These are phyloP conservation scores for Malurus melanocephalus DNA, from an alignment of 2,113 vertebrate species.

Conservation along the genomic window DNA sequence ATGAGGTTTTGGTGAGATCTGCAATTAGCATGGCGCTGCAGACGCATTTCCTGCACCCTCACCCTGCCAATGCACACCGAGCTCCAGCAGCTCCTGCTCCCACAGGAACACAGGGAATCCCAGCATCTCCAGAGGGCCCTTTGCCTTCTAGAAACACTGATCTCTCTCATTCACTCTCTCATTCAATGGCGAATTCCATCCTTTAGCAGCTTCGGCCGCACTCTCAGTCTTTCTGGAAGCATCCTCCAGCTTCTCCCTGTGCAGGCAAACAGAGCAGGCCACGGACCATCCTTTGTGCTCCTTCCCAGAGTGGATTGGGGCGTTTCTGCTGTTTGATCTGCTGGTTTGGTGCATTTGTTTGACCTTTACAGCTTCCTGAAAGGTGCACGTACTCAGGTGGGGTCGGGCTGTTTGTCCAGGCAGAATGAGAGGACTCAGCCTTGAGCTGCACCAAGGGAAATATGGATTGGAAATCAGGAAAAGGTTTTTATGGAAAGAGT, in stretches of 20 bases:
- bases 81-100: neutral
- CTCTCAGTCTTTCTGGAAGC: neutral
- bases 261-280: neutral
- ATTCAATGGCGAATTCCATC: neutral
- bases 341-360: neutral
- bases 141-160: neutral
- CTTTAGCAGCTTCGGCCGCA: rapidly evolving
- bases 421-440: no score
- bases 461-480: no score
- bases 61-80: rapidly evolving
- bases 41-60: rapidly evolving
- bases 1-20: neutral
- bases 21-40: neutral
- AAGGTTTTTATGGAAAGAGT: no score
- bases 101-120: rapidly evolving
- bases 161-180: neutral
- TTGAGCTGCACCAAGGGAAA: no score
- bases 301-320: neutral
- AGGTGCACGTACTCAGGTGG: no score
- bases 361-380: no score
- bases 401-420: no score
- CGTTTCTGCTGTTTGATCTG: neutral
- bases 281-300: neutral
- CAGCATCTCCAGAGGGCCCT: neutral
- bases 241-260: neutral